Evolutionary conservation across 53 echinoderm and acorn worm genomes (phyloP).

Genomic region (Paracentrotus lividus): DNA sequence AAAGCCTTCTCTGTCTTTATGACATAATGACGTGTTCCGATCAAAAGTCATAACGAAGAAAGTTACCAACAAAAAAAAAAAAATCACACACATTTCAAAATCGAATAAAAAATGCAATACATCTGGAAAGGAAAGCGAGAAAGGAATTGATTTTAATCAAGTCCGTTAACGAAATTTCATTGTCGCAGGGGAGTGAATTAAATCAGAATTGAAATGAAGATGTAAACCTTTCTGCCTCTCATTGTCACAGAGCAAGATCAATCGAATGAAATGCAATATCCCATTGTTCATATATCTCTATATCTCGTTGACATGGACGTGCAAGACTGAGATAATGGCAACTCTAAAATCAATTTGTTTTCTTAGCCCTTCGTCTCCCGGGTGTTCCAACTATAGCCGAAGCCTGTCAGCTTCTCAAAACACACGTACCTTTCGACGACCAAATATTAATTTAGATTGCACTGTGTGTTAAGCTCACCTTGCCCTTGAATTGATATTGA

Average conservation of each 20-base stretch:
- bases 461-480: background rate
- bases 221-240: background rate
- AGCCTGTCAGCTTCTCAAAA: conserved; percentile 32
- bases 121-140: background rate
- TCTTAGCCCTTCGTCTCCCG: conserved; percentile 5
- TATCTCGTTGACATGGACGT: background rate
- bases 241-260: background rate
- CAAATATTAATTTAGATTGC: conserved; percentile 56
- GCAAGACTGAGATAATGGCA: conserved; percentile 13
- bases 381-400: conserved; percentile 45
- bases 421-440: conserved; percentile 13
- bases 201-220: background rate
- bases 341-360: conserved; percentile 55
- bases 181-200: background rate
- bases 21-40: background rate
- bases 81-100: no score
- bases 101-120: no score
- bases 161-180: background rate
- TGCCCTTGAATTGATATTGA: background rate
- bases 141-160: background rate
- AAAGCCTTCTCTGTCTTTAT: background rate
- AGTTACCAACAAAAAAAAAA: no score
- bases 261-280: conserved; percentile 12
- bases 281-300: background rate
- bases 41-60: no score